phyloP scores from a whole-genome alignment of 1,140 invertebrate genomes.

The Ceratosolen fusciceps region DNA sequence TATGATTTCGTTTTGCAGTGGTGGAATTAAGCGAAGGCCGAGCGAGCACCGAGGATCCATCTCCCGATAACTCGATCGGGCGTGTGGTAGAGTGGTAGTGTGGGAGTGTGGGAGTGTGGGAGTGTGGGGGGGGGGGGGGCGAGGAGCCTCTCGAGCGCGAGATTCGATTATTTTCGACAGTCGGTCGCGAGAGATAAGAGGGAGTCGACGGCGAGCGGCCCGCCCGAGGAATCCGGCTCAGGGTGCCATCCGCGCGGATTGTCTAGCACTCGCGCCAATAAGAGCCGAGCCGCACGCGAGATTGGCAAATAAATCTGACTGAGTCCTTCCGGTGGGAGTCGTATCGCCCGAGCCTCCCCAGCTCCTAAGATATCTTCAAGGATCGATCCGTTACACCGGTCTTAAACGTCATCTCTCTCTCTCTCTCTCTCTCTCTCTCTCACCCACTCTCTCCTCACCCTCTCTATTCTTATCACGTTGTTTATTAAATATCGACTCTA shows the following conservation, averaged over 20 bases:
- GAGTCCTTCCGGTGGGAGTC: slow-evolving; percentile 27
- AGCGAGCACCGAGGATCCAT: slow-evolving; percentile 29
- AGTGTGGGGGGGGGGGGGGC: too few relatives aligned
- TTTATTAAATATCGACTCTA: neutral
- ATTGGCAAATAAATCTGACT: slow-evolving; percentile 54
- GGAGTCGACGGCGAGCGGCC: slow-evolving; percentile 34
- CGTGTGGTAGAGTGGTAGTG: too few relatives aligned
- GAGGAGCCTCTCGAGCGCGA: slow-evolving; percentile 50
- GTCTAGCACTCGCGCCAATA: slow-evolving; percentile 40
- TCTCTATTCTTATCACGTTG: neutral
- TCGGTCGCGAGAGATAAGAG: slow-evolving; percentile 51
- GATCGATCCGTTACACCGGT: neutral
- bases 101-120: too few relatives aligned
- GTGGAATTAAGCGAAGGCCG: slow-evolving; percentile 25
- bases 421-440: too few relatives aligned
- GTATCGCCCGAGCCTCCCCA: neutral
- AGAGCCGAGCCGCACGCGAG: slow-evolving; percentile 5
- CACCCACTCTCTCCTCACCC: neutral
- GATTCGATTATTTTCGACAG: slow-evolving; percentile 61
- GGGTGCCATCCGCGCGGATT: slow-evolving; percentile 51
- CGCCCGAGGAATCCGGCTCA: slow-evolving; percentile 41
- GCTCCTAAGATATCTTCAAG: slow-evolving; percentile 7
- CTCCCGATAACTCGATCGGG: slow-evolving; percentile 31
- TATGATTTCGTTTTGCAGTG: slow-evolving; percentile 25
- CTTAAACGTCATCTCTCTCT: too few relatives aligned